Evolutionary conservation across 35 echinoderm and acorn worm genomes (phyloP), one percentile per base, ranked within the genome.

Genomic region (Apostichopus parvimensis): DNA sequence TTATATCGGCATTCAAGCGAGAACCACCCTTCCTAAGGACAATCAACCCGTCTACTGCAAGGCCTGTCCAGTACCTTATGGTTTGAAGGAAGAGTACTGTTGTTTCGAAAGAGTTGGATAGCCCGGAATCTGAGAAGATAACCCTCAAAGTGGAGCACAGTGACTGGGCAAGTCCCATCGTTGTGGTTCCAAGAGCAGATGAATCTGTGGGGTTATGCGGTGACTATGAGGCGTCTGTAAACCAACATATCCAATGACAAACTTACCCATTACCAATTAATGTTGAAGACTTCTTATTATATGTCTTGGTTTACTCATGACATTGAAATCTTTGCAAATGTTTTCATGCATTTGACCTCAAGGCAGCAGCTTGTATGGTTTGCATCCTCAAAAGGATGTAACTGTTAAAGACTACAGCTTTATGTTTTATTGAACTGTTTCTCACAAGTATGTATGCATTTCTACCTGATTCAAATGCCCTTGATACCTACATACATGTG

Each of bases 211-310:
- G 89, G 54, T 45, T 94, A 24, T 94, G 95, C 89, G 90, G 88
- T 8, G 89, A 94, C 80, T 96, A 94, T 53, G 93, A 95, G 79
- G 82, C 83, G 5, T 65, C 92, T 11, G 61, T 96, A 5, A 95
- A 95, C 23, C 71, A 17, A 18, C 28, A 71, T 59, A 28, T 95
- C 1, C 72, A 82, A 34, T 28, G 6, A 6, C 66, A 92, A 57
- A 14, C 78, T 23, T 93, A 93, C 57, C 91, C 86, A 61, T 86
- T 93, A 34, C 83, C 84, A 21, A 93, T 45, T 45, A 45, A 45
- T 45, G 34, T 45, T 45, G 34, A 45, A 45, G 34, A 45, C 34
- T 45, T 0, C 34, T 45, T 45, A 45, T 4, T 4, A 45, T 45
- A 45, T 45, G 34, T 45, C 34, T 45, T 4, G 34, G 2, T 45